Base-by-base conservation (phyloP, 2,888 invertebrate genomes). In the Leucophora obtusa region DNA sequence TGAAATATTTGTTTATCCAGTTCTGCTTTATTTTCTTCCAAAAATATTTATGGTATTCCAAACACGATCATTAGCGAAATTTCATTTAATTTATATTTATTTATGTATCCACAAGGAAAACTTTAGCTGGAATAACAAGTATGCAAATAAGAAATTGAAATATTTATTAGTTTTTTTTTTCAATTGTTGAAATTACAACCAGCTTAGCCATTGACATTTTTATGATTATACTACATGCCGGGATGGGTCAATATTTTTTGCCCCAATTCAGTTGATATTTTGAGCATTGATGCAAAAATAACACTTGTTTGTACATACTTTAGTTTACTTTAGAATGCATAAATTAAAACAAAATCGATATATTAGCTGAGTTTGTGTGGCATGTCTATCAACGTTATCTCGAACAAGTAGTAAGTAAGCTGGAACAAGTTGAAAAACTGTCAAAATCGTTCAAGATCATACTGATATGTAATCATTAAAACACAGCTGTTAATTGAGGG, bases 161-260 rank as follows among this genome's bases (percentile, higher is more conserved):
- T 43, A 76, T 76, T 73, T 73, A 73, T 80, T 76, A 38, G 65
- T 47, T 54, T 53, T 24, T 35, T 71, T 58, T 65, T 69, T 24
- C 54, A 5, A 56, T 33, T 63, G 53, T 71, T 71, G 63, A 18
- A 69, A 47, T 72, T 72, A 59, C 71, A 68, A 63, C 68, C 68
- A 59, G 69, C 51, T 11, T 38, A 58, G 70, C 38, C 53, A 81
- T 50, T 73, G 70, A 81, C 28, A 65, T 73, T 77, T 77, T 77
- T 70, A 81, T 77, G 65, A 81, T 35, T 62, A 56, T 43, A 51
- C 24, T 38, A 50, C 81, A 63, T n/a, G 38, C 72, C 38, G 76
- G 11, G 71, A 14, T 59, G 63, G 24, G 58, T 35, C 63, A 72
- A 73, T 70, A 76, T 14, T 18, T 35, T 54, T 50, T 71, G 66